phyloP scores from a whole-genome alignment of 2,113 vertebrate genomes.

The Hypomesus transpacificus region DNA sequence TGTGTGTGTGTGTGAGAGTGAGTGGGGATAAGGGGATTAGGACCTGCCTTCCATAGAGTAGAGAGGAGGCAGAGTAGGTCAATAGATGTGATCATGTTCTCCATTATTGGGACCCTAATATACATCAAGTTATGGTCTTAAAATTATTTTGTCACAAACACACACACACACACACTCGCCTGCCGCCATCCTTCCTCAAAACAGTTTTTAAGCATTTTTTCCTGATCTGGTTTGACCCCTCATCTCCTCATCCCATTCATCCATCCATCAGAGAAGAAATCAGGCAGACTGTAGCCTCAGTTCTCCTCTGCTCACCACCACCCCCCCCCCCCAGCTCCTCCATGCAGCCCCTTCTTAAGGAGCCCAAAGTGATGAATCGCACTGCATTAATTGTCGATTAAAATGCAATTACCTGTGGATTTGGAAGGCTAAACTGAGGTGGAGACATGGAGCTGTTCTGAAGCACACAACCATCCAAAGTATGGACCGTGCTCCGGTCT shows the following conservation, averaged over 20 bases:
- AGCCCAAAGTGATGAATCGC: constrained; percentile 32
- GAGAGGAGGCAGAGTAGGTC: background rate
- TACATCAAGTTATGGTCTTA: constrained; percentile 8
- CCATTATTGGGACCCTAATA: background rate
- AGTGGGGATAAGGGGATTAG: background rate
- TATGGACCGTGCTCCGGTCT: background rate
- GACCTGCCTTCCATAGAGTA: background rate
- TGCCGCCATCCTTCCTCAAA: background rate
- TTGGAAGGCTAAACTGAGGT: constrained; percentile 26
- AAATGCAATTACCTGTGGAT: constrained; percentile 34
- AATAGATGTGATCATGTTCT: background rate
- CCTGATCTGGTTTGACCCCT: background rate
- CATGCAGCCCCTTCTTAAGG: background rate
- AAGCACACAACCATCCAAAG: background rate
- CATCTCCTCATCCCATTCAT: background rate
- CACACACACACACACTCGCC: background rate
- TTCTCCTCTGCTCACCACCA: background rate
- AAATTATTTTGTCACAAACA: background rate
- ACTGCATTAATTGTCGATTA: constrained; percentile 39
- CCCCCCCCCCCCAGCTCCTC: background rate
- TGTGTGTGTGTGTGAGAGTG: background rate
- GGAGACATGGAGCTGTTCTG: background rate
- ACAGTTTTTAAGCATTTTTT: too few relatives aligned
- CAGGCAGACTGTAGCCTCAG: background rate
- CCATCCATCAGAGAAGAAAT: background rate